These are phyloP conservation scores for Yponomeuta evonymella DNA, from an alignment of 2,888 invertebrate species.

Conservation along the genomic window DNA sequence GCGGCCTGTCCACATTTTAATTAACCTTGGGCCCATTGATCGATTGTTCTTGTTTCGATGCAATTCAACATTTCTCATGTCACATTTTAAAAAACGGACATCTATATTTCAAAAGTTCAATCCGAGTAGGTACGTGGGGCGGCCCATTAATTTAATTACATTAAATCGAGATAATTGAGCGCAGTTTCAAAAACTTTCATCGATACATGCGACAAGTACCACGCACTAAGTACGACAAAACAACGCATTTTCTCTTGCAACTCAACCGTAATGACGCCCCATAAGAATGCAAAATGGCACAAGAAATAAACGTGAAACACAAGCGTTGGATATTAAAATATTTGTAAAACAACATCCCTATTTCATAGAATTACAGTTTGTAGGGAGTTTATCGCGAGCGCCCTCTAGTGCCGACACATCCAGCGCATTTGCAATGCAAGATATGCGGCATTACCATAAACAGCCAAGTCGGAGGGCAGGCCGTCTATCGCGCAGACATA, in stretches of 20 bases:
- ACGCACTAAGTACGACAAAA: background rate
- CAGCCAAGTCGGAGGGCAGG: conserved; percentile 71
- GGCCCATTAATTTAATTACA: conserved; percentile 10
- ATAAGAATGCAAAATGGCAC: conserved; percentile 12
- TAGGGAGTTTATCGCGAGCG: conserved; percentile 54
- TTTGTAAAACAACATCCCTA: conserved; percentile 46
- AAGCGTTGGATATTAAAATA: conserved; percentile 34
- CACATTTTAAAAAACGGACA: conserved; percentile 31
- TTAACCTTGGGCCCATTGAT: conserved; percentile 51
- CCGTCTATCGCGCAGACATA: conserved; percentile 74
- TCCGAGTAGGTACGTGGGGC: background rate
- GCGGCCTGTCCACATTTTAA: conserved; percentile 57
- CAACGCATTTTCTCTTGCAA: background rate
- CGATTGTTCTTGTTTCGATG: conserved; percentile 57
- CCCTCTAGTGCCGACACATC: conserved; percentile 66
- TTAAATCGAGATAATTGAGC: conserved; percentile 11
- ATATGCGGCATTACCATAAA: conserved; percentile 74
- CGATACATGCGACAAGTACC: no score
- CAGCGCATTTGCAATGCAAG: conserved; percentile 74
- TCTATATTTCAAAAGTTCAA: conserved; percentile 21
- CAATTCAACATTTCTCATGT: conserved; percentile 35
- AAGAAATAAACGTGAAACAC: conserved; percentile 17
- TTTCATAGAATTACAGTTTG: conserved; percentile 23
- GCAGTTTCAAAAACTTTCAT: conserved; percentile 2
- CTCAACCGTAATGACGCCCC: background rate